Evolutionary conservation across 2,888 invertebrate genomes (phyloP).

Genomic region (Callinectes sapidus): DNA sequence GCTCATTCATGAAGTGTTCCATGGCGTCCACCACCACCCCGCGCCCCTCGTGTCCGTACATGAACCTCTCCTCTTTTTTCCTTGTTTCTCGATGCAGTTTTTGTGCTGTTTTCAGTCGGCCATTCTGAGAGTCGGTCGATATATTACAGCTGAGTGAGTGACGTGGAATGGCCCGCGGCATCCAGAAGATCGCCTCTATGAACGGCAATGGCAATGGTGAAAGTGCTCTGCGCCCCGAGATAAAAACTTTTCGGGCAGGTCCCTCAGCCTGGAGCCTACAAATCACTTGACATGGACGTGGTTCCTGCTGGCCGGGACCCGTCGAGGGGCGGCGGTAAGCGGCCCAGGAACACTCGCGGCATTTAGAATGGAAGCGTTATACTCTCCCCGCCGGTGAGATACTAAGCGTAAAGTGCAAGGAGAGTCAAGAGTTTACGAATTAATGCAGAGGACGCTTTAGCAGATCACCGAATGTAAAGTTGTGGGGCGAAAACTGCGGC

Average conservation of each 20-base stretch:
- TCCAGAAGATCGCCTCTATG: constrained; percentile 47
- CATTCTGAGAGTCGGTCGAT: constrained; percentile 54
- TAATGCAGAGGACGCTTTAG: constrained; percentile 30
- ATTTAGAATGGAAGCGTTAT: constrained; percentile 39
- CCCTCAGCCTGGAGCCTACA: constrained; percentile 59
- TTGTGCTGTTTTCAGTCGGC: constrained; percentile 47
- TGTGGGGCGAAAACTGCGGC: not conserved
- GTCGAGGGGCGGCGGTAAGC: constrained; percentile 31
- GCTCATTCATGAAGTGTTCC: constrained; percentile 13
- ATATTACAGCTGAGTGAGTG: constrained; percentile 61
- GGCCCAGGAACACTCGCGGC: constrained; percentile 26
- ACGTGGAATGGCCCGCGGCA: constrained; percentile 43
- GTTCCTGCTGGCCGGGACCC: constrained; percentile 53
- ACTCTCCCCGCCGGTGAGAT: not conserved
- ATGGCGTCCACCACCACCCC: not conserved
- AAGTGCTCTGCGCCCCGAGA: constrained; percentile 44
- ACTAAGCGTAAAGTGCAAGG: constrained; percentile 34
- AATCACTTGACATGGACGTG: constrained; percentile 64
- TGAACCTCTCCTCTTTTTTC: constrained; percentile 24
- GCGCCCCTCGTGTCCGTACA: constrained; percentile 5
- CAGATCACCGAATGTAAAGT: constrained; percentile 31
- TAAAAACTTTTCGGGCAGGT: constrained; percentile 58
- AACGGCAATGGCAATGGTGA: constrained; percentile 44
- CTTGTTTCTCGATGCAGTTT: constrained; percentile 54
- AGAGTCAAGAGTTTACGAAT: constrained; percentile 36